A percentile compares a stretch with the other conserved stretches of the same genome.
Conservation (phyloP, 2,888 invertebrate genomes). For the Drosophila suboccidentalis region DNA sequence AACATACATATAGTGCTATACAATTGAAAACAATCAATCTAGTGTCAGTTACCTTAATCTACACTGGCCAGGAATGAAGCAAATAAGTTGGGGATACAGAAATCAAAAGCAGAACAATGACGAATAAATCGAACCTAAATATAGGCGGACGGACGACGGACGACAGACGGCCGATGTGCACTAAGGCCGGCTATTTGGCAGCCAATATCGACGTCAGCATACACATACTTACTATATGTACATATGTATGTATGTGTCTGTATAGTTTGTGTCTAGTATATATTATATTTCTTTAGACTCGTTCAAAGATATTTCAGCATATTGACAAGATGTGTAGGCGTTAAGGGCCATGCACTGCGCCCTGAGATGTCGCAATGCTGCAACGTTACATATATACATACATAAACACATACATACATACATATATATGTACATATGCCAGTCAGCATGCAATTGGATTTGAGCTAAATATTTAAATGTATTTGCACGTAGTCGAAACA, state of each 20-base stretch:
- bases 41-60: not conserved
- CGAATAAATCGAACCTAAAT: slow-evolving; percentile 61
- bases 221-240: slow-evolving; percentile 1
- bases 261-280: not conserved
- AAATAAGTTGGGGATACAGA: slow-evolving; percentile 7
- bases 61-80: not conserved
- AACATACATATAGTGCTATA: no score
- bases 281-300: slow-evolving; percentile 14
- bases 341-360: slow-evolving; percentile 52
- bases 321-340: slow-evolving; percentile 20
- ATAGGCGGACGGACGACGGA: slow-evolving; percentile 27
- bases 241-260: slow-evolving; percentile 3
- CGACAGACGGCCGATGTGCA: slow-evolving; percentile 37
- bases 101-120: slow-evolving; percentile 66
- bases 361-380: slow-evolving; percentile 35
- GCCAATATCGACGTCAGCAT: slow-evolving; percentile 65
- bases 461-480: slow-evolving; percentile 45
- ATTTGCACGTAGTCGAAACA: slow-evolving; percentile 26
- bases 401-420: slow-evolving; percentile 7
- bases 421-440: slow-evolving; percentile 5
- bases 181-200: slow-evolving; percentile 67
- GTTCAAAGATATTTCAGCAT: not conserved
- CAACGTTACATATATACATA: slow-evolving; percentile 22
- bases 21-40: not conserved
- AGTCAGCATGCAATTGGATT: slow-evolving; percentile 5